Evolutionary conservation across 2,113 vertebrate genomes (phyloP).

Genomic region (Chaetorhynchus papuensis): DNA sequence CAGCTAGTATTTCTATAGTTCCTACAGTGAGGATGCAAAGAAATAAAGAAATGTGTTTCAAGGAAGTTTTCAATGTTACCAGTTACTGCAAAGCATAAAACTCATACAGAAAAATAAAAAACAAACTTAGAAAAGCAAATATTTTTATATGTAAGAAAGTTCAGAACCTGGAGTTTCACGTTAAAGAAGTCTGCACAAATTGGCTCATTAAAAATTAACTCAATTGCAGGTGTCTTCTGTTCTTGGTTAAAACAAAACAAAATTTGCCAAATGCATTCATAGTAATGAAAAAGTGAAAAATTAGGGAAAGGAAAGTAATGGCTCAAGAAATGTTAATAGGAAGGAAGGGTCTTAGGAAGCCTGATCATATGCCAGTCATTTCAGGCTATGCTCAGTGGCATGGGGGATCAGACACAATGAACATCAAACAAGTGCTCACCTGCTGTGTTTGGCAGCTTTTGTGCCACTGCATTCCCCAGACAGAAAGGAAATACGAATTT

Average conservation of each 20-base stretch:
- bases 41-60: background rate
- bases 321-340: background rate
- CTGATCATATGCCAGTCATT: background rate
- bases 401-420: background rate
- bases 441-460: background rate
- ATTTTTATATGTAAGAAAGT: background rate
- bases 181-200: background rate
- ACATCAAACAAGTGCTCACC: background rate
- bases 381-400: background rate
- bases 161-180: background rate
- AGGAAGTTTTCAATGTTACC: background rate
- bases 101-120: background rate
- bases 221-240: background rate
- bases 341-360: background rate
- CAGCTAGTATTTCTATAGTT: background rate
- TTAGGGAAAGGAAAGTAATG: background rate
- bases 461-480: background rate
- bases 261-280: fast-evolving
- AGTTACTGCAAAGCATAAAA: background rate
- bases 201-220: background rate
- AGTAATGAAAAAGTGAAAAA: background rate
- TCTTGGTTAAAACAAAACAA: background rate
- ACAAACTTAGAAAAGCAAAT: background rate
- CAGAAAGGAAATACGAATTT: background rate
- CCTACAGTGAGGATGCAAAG: background rate